Conservation (phyloP, 2,888 invertebrate species). For the Pammene aurita region DNA sequence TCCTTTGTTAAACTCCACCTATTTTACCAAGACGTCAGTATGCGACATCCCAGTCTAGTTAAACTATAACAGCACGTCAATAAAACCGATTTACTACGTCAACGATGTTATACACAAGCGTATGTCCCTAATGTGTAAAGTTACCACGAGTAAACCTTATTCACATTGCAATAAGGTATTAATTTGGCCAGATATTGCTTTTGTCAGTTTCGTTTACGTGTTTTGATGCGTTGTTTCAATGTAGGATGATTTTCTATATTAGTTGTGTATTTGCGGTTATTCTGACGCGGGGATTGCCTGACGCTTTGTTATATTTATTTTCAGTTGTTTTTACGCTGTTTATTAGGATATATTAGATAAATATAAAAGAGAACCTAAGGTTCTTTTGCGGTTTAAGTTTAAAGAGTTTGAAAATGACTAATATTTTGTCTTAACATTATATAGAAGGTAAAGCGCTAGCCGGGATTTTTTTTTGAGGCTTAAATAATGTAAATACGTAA, state of each 20-base stretch:
- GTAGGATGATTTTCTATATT: background rate
- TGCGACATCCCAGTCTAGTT: background rate
- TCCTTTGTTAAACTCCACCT: background rate
- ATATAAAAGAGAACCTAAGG: no score
- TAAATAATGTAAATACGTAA: no score
- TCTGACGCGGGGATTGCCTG: conserved; percentile 8
- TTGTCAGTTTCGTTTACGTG: background rate
- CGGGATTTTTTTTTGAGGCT: no score
- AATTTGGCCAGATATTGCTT: background rate
- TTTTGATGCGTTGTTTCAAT: background rate
- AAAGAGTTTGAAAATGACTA: no score
- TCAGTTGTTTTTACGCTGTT: background rate
- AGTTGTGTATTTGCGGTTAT: conserved; percentile 13
- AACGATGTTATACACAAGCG: background rate
- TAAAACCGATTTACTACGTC: background rate
- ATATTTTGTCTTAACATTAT: no score
- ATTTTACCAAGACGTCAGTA: background rate
- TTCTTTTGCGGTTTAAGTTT: no score
- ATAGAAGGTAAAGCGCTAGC: no score
- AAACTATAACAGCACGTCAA: conserved; percentile 11
- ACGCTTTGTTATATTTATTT: background rate
- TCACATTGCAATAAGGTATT: background rate
- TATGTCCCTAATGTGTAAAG: background rate
- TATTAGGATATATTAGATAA: no score
- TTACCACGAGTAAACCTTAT: background rate